Conservation (phyloP, 2,797 vertebrate genomes). For the Oreochromis mossambicus region DNA sequence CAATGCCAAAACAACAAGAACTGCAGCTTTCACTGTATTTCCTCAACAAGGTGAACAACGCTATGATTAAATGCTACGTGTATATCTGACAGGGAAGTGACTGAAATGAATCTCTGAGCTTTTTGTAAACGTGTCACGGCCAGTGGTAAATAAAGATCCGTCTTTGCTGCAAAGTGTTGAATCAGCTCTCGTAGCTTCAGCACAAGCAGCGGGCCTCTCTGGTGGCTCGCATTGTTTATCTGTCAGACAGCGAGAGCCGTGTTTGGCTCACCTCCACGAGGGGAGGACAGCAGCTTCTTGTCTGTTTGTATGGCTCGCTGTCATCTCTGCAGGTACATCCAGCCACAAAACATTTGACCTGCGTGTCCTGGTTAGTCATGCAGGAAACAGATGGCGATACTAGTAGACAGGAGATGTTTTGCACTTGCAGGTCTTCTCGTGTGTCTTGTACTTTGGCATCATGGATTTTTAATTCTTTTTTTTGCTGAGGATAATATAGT, state of each 20-base stretch:
- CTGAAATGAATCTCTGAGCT: conserved; percentile 41
- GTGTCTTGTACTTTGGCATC: not conserved
- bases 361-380: conserved; percentile 15
- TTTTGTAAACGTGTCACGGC: conserved; percentile 53
- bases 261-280: conserved; percentile 32
- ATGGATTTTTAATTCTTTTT: not conserved
- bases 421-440: not conserved
- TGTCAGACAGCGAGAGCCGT: conserved; percentile 47
- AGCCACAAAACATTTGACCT: conserved; percentile 33
- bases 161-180: conserved; percentile 42
- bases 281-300: not conserved
- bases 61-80: not conserved
- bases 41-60: not conserved
- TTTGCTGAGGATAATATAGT: not conserved
- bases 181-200: conserved; percentile 49
- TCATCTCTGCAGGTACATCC: conserved; percentile 2
- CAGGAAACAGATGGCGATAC: conserved; percentile 3
- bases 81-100: conserved; percentile 14
- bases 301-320: conserved; percentile 8
- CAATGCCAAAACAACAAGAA: conserved; percentile 28
- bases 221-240: conserved; percentile 39
- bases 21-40: not conserved
- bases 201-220: conserved; percentile 8
- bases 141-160: conserved; percentile 25
- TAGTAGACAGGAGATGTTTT: not conserved